Base-by-base conservation (phyloP, 2,888 invertebrate species). In the Tortricodes alternella region DNA sequence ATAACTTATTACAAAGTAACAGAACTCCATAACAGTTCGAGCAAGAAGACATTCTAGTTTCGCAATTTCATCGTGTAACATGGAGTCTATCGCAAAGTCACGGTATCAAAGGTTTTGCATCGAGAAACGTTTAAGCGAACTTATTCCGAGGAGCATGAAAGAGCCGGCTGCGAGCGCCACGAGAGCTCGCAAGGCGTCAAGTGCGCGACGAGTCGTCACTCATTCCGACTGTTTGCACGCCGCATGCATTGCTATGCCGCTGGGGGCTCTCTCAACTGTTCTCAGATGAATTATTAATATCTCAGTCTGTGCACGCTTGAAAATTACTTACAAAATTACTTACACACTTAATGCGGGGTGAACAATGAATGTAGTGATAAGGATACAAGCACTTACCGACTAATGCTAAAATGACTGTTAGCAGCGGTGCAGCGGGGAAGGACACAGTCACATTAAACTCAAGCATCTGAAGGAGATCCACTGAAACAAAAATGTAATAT, bases 401-500 rank as follows among this genome's bases (percentile, higher is more conserved):
- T 82, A 99, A 92, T 37, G 99, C 99, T 83, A 99, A 91, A 67
- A 99, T 98, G 59, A 99, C 99, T 3, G 99, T 99, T 65, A 99
- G 93, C 48, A 99, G 91, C 2, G 99, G 98, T 27, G 99, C 99
- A 38, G 98, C 98, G 24, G 99, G 99, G 82, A 99, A 99, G 52
- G 96, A 96, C 52, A 98, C 95, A 2, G 96, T 94, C 60, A 97
- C 95, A 90, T 99, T 99, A 91, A 98, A 97, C 90, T 99, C 99
- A 84, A 99, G 90, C 97, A 99, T 98, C 90, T 99, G 99, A 65
- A 99, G 93, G 53, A 99, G 92, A 86, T 99, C 99, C 80, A 99
- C 98, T 98, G 93, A 53, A 94, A 94, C 80, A 85, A 84, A 68
- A 61, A 59, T 59, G 59, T 19, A 39, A 50, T 32, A 35, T 56